Conservation (phyloP, 2,113 vertebrate genomes). For the Haemorhous mexicanus region DNA sequence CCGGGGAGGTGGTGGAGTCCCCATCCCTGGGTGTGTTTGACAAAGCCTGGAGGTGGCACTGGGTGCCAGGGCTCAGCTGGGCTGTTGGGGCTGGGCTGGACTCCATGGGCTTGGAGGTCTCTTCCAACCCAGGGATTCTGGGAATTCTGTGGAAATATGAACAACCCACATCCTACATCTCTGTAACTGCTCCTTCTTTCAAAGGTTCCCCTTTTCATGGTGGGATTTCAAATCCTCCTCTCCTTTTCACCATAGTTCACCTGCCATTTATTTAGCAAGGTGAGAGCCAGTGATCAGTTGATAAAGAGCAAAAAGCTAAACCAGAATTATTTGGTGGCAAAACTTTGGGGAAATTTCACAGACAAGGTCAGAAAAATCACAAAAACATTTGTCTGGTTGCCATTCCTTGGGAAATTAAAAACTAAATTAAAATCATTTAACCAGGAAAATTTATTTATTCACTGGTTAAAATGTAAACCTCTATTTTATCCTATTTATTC, state of each 20-base stretch:
- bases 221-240: background rate
- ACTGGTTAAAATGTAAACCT: background rate
- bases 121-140: background rate
- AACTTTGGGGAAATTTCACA: background rate
- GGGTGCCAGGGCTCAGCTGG: background rate
- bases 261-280: background rate
- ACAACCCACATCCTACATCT: background rate
- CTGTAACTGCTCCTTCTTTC: background rate
- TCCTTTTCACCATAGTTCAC: background rate
- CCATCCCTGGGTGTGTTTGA: background rate
- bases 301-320: background rate
- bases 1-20: no score
- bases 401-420: background rate
- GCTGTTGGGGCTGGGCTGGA: background rate
- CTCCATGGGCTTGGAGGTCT: background rate
- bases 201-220: background rate
- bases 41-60: background rate
- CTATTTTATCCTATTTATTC: background rate
- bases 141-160: background rate
- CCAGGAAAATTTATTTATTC: background rate
- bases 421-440: background rate
- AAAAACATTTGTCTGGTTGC: background rate
- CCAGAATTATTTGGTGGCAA: background rate
- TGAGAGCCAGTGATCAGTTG: background rate
- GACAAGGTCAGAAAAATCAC: background rate